phyloP scores from a whole-genome alignment of 2,888 invertebrate genomes.

The Nudaria mundana region DNA sequence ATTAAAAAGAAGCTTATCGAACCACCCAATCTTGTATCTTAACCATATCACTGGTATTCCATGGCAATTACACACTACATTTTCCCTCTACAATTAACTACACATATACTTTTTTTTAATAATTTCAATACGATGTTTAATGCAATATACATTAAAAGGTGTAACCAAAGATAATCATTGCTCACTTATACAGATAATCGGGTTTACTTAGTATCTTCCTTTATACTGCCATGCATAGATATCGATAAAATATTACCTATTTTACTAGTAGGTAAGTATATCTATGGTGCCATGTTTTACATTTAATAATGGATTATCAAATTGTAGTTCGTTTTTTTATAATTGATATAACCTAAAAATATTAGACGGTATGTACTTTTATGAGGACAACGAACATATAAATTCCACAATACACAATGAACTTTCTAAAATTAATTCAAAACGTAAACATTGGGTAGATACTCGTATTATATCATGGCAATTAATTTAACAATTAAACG shows the following conservation, averaged over 20 bases:
- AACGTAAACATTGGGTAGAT: conserved; percentile 38
- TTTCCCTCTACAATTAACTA: conserved; percentile 13
- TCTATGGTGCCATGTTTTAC: too few species aligned
- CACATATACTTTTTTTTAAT: conserved; percentile 4
- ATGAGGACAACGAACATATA: not conserved
- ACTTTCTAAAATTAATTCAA: conserved; percentile 40
- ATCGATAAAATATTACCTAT: too few species aligned
- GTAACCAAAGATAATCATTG: conserved; percentile 18
- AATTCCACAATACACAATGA: conserved; percentile 25
- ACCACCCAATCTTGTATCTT: conserved; percentile 26
- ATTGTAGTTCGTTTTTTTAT: too few species aligned
- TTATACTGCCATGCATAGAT: too few species aligned
- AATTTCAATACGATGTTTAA: conserved; percentile 21
- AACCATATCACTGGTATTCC: conserved; percentile 33
- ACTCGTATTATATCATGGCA: conserved; percentile 49
- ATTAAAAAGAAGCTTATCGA: conserved; percentile 35
- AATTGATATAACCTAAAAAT: too few species aligned
- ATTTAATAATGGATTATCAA: too few species aligned
- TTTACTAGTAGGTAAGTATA: too few species aligned
- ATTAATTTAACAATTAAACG: conserved; percentile 58
- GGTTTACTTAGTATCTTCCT: too few species aligned
- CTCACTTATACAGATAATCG: too few species aligned
- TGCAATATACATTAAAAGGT: conserved; percentile 25
- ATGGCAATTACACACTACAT: conserved; percentile 38
- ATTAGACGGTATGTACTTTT: too few species aligned